Evolutionary conservation across 2,888 invertebrate genomes (phyloP).

Genomic region (Drosophila eohydei): DNA sequence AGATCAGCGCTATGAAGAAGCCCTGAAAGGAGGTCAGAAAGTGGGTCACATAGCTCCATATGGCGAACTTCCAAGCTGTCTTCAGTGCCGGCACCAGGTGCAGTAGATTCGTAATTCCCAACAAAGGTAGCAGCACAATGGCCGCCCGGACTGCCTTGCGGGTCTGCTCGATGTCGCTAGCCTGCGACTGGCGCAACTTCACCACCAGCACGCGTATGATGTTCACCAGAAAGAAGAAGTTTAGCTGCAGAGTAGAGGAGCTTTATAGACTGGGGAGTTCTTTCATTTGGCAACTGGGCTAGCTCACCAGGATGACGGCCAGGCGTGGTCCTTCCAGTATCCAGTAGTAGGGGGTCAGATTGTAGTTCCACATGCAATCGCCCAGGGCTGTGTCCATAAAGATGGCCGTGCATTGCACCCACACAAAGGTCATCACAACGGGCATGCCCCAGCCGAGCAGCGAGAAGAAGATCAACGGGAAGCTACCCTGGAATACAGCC

Average conservation of each 20-base stretch:
- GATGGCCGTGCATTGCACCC: slow-evolving; percentile 88
- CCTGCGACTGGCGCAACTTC: slow-evolving; percentile 90
- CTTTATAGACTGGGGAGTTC: neutral
- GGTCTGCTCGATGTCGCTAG: slow-evolving; percentile 91
- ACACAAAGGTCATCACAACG: slow-evolving; percentile 88
- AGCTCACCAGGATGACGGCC: slow-evolving; percentile 90
- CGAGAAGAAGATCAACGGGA: slow-evolving; percentile 87
- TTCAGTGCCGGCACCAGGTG: slow-evolving; percentile 90
- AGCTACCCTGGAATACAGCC: slow-evolving; percentile 88
- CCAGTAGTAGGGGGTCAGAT: slow-evolving; percentile 93
- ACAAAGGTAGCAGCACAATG: slow-evolving; percentile 90
- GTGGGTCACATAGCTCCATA: slow-evolving; percentile 92
- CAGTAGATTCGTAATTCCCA: slow-evolving; percentile 92
- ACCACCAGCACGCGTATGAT: slow-evolving; percentile 92
- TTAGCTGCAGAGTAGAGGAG: slow-evolving; percentile 79
- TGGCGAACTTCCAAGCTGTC: slow-evolving; percentile 89
- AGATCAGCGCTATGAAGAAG: slow-evolving; percentile 91
- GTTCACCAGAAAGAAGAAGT: slow-evolving; percentile 91
- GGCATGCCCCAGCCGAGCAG: slow-evolving; percentile 91
- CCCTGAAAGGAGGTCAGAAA: slow-evolving; percentile 94
- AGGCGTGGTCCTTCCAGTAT: slow-evolving; percentile 95
- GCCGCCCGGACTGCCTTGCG: slow-evolving; percentile 93
- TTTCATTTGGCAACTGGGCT: neutral
- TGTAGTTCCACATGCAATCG: slow-evolving; percentile 93
- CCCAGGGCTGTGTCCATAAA: slow-evolving; percentile 84